Base-by-base conservation (phyloP, 1,140 invertebrate species). In the Diachasmimorpha longicaudata region DNA sequence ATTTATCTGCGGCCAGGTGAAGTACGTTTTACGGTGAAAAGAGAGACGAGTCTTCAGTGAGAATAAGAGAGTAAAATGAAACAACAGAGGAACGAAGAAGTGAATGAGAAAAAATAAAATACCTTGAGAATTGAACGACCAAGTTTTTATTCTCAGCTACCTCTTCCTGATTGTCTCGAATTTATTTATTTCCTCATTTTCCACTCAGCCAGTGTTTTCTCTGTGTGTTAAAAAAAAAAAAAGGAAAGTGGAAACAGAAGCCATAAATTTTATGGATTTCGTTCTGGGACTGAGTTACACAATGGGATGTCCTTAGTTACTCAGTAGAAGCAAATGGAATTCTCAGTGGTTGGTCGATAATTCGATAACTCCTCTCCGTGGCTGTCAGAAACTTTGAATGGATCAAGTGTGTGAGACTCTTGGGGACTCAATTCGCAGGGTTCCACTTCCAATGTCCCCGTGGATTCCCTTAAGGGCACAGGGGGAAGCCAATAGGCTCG, bases 321-420 rank as follows among this genome's bases (percentile, higher is more conserved):
- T 70, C 52, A 21, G 25, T 55, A 16, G n/a, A 16, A 55, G 14
- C 52, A 75, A 75, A 75, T 75, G 74, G 74, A 75, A 75, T 75
- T 70, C 68, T 36, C 74, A 19, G 74, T 44, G 63, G 72, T 74
- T 69, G 63, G 52, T 75, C 74, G 74, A 75, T 75, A 75, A 75
- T 75, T 75, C 74, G 68, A 75, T 75, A 16, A 55, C n/a, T 9
- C 48, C 48, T 42, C 39, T 10, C 39, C 11, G 39, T 9, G 39
- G 39, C 39, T 42, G 39, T 42, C 6, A 19, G 19, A 42, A 37
- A 72, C 70, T 58, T 36, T 63, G 16, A 13, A 66, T 63, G 37
- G 25, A 13, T 14, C 25, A 25, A 48, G 13, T 25, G 71, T 55
- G 48, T 55, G 48, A 55, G 19, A 9, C 19, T 19, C 48, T 55